A percentile compares a stretch with the other conserved stretches of the same genome.
These are phyloP conservation scores for Todiramphus saurophagus DNA, from an alignment of 2,113 vertebrate species.

Conservation along the genomic window DNA sequence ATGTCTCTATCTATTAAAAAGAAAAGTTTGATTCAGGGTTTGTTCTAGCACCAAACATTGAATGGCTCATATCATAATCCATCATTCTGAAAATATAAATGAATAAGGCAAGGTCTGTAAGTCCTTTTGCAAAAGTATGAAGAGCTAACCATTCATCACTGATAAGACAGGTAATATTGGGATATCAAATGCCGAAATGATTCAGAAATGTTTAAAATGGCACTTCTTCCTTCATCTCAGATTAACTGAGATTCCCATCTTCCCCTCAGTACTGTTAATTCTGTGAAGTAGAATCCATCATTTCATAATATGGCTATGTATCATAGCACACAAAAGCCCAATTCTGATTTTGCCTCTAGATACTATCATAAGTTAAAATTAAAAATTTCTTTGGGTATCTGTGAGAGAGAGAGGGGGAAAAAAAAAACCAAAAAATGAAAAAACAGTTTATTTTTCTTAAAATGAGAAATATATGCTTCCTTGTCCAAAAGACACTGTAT, in stretches of 20 bases:
- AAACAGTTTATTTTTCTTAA: background rate
- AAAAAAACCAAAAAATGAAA: background rate
- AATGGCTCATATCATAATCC: slow-evolving; percentile 3
- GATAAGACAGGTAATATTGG: background rate
- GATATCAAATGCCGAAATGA: slow-evolving; percentile 1
- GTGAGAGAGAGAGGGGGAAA: background rate
- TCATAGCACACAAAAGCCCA: background rate
- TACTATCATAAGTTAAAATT: background rate
- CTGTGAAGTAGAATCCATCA: background rate
- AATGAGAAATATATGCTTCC: background rate
- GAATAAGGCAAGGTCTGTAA: background rate
- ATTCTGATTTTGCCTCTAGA: background rate
- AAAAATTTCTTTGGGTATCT: background rate
- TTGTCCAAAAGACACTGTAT: background rate
- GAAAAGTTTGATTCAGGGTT: background rate
- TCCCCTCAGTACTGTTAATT: background rate
- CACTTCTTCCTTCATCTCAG: background rate
- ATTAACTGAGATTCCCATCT: background rate
- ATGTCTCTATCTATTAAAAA: background rate
- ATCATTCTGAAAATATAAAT: slow-evolving; percentile 37
- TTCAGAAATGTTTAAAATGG: slow-evolving; percentile 30
- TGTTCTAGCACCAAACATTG: background rate
- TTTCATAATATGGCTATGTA: background rate
- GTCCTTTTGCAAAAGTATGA: slow-evolving; percentile 5
- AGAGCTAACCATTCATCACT: slow-evolving; percentile 25